These are phyloP conservation scores for zebrafish (Danio rerio) DNA, from an alignment of 2,113 vertebrate species.

Conservation along the genomic window DNA sequence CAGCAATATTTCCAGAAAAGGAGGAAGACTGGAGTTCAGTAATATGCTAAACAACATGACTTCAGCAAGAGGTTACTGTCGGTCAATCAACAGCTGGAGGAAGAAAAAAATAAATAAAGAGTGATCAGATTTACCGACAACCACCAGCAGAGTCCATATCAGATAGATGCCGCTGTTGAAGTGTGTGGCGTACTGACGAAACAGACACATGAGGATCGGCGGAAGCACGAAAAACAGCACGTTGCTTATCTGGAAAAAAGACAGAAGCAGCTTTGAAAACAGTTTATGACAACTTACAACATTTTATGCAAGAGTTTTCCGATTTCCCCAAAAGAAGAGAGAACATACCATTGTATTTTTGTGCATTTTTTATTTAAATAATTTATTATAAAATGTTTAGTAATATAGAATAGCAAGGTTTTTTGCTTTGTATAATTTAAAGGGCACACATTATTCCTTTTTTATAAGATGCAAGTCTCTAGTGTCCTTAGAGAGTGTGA, in stretches of 20 bases:
- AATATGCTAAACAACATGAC: not conserved
- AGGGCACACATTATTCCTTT: no score
- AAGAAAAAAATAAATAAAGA: not conserved
- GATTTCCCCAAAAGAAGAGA: no score
- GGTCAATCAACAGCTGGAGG: conserved; percentile 34
- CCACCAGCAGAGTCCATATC: conserved; percentile 94
- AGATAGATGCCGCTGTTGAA: conserved; percentile 99
- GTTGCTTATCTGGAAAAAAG: conserved; percentile 92
- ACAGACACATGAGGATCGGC: conserved; percentile 96
- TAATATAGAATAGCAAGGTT: no score
- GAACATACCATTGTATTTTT: no score
- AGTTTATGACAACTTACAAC: not conserved
- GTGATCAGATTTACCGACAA: conserved; percentile 91
- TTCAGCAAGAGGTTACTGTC: not conserved
- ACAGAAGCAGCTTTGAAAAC: no score
- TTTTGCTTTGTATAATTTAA: no score
- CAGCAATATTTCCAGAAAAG: conserved; percentile 10
- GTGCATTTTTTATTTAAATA: no score
- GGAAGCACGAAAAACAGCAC: conserved; percentile 96
- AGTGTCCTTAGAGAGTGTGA: no score
- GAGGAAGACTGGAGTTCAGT: conserved; percentile 12
- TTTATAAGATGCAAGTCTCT: no score
- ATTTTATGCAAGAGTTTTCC: no score
- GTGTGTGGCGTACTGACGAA: conserved; percentile 93
- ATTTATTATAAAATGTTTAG: no score